Conservation (phyloP, 2,113 vertebrate species). For the Xiphophorus couchianus region DNA sequence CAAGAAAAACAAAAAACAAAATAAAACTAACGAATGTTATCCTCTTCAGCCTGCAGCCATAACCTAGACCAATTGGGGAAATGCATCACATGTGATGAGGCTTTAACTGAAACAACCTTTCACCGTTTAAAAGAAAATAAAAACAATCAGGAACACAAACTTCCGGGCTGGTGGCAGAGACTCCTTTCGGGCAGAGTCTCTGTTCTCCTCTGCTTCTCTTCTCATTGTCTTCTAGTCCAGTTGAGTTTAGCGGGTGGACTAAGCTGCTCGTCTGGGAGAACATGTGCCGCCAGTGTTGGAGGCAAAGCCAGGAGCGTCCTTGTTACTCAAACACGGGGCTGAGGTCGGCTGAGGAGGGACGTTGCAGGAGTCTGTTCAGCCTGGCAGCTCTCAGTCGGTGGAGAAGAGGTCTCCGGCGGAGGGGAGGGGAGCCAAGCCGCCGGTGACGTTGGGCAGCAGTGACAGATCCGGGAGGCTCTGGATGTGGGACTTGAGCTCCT, state of each 20-base stretch:
- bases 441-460: conserved; percentile 93
- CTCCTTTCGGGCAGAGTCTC: conserved; percentile 63
- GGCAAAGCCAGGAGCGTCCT: conserved; percentile 26
- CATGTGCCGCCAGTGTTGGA: conserved; percentile 27
- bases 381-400: conserved; percentile 85
- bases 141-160: conserved; percentile 59
- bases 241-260: conserved; percentile 20
- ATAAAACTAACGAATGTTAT: conserved; percentile 38
- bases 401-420: conserved; percentile 98
- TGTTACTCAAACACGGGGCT: conserved; percentile 40
- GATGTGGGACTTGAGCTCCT: conserved; percentile 98
- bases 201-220: conserved; percentile 48
- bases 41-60: conserved; percentile 56
- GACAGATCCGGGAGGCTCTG: conserved; percentile 98
- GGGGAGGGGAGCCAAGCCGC: conserved; percentile 93
- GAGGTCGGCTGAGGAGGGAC: conserved; percentile 31
- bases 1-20: conserved; percentile 33
- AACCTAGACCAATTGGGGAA: conserved; percentile 28
- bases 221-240: conserved; percentile 21
- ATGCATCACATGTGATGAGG: conserved; percentile 26
- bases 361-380: background rate
- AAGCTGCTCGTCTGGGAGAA: conserved; percentile 21
- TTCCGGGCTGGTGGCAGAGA: conserved; percentile 72
- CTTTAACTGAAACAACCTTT: conserved; percentile 28
- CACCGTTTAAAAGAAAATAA: conserved; percentile 48